Conservation (phyloP, 2,797 vertebrate genomes). For the Acanthornis magna region DNA sequence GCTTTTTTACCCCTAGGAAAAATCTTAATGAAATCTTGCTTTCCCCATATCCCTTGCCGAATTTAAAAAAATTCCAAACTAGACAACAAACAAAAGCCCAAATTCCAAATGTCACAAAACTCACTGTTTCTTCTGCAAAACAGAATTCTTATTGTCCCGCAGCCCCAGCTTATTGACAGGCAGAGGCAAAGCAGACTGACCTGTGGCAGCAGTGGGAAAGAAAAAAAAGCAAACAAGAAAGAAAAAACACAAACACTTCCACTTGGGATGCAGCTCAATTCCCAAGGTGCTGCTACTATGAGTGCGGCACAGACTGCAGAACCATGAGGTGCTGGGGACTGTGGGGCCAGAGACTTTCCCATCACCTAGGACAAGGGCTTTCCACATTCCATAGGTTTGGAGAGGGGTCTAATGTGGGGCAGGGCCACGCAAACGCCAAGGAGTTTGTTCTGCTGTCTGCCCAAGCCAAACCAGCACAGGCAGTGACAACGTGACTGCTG, state of each 20-base stretch:
- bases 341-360: rapidly evolving
- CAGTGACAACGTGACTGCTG: background rate
- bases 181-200: constrained; percentile 50
- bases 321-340: rapidly evolving
- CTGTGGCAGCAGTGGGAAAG: background rate
- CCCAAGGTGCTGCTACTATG: background rate
- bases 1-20: background rate
- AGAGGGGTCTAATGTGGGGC: rapidly evolving
- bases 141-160: constrained; percentile 16
- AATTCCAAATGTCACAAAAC: constrained; percentile 30
- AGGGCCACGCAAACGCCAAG: background rate
- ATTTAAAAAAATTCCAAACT: background rate
- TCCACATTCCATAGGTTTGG: rapidly evolving
- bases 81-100: background rate
- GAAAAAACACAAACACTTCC: background rate
- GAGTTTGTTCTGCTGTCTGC: background rate
- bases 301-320: background rate
- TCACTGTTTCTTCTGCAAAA: background rate
- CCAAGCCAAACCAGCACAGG: background rate
- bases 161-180: constrained; percentile 21
- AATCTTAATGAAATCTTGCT: background rate
- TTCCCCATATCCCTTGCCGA: background rate
- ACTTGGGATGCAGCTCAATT: background rate
- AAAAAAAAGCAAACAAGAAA: background rate
- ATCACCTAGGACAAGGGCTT: background rate